A percentile compares a stretch with the other conserved stretches of the same genome.
phyloP scores from a whole-genome alignment of 2,888 invertebrate genomes.

The Campaea margaritaria region DNA sequence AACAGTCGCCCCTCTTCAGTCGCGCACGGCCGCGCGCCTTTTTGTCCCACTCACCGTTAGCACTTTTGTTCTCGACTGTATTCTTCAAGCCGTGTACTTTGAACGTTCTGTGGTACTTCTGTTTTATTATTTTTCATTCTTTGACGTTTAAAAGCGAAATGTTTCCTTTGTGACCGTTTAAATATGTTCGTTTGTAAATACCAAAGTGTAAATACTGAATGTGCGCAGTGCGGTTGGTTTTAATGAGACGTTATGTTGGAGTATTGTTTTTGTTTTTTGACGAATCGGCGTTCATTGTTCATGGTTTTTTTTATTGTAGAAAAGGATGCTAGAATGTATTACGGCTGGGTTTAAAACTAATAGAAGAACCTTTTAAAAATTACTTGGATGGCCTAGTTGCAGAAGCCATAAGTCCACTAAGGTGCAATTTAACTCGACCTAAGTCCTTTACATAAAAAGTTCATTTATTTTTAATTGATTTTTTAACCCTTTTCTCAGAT shows the following conservation, averaged over 20 bases:
- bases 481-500: too few relatives aligned
- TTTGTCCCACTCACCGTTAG: slow-evolving; percentile 34
- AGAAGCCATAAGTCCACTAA: too few relatives aligned
- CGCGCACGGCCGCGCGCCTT: slow-evolving; percentile 30
- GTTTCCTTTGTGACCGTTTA: slow-evolving; percentile 33
- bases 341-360: too few relatives aligned
- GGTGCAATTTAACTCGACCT: too few relatives aligned
- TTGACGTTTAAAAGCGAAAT: slow-evolving; percentile 30
- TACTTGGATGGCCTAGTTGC: too few relatives aligned
- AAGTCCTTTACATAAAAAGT: too few relatives aligned
- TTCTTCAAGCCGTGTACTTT: slow-evolving; percentile 35
- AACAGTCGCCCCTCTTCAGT: slow-evolving; percentile 29
- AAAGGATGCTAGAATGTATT: too few relatives aligned
- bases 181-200: slow-evolving; percentile 33
- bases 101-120: slow-evolving; percentile 28
- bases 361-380: too few relatives aligned
- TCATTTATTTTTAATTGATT: too few relatives aligned
- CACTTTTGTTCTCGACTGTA: slow-evolving; percentile 44
- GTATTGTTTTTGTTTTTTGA: slow-evolving; percentile 9
- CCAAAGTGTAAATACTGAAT: background rate
- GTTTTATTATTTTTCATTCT: slow-evolving; percentile 15
- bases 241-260: slow-evolving; percentile 13
- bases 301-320: background rate
- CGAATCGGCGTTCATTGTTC: background rate
- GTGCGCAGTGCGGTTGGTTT: slow-evolving; percentile 12